Percentiles rank a stretch among this genome's conserved stretches.
Conservation (phyloP, 2,888 invertebrate genomes). For the Caenorhabditis zanzibari region DNA sequence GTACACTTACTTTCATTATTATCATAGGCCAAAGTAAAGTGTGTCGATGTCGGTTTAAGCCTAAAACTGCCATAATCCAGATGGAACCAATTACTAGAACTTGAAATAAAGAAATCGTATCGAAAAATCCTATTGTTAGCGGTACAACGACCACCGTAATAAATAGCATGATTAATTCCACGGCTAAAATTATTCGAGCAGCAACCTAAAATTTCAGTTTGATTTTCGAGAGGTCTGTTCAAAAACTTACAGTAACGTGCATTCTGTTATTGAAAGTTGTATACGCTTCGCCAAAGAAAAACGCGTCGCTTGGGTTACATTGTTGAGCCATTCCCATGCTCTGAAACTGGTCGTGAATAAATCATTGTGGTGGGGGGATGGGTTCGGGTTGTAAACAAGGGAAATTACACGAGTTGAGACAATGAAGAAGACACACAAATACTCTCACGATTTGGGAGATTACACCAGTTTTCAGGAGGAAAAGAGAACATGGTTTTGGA, state of each 20-base stretch:
- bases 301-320: constrained; percentile 65
- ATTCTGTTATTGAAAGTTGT: constrained; percentile 64
- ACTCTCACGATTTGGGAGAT: constrained; percentile 44
- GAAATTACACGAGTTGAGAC: constrained; percentile 57
- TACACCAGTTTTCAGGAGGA: constrained; percentile 39
- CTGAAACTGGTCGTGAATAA: constrained; percentile 57
- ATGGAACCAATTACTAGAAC: constrained; percentile 66
- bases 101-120: constrained; percentile 68
- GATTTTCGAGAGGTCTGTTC: not conserved
- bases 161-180: constrained; percentile 66
- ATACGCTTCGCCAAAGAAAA: constrained; percentile 67
- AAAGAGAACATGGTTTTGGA: not conserved
- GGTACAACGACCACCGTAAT: constrained; percentile 69
- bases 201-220: constrained; percentile 62
- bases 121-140: constrained; percentile 71
- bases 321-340: constrained; percentile 68
- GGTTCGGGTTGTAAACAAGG: constrained; percentile 57
- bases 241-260: constrained; percentile 65
- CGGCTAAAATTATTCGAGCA: constrained; percentile 62
- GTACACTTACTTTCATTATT: constrained; percentile 62
- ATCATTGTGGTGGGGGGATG: constrained; percentile 31
- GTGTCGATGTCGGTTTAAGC: constrained; percentile 59
- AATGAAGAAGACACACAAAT: constrained; percentile 32
- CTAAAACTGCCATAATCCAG: constrained; percentile 65
- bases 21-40: constrained; percentile 70